These are phyloP conservation scores for Thunnus maccoyii DNA, from an alignment of 2,113 vertebrate species.

Conservation along the genomic window DNA sequence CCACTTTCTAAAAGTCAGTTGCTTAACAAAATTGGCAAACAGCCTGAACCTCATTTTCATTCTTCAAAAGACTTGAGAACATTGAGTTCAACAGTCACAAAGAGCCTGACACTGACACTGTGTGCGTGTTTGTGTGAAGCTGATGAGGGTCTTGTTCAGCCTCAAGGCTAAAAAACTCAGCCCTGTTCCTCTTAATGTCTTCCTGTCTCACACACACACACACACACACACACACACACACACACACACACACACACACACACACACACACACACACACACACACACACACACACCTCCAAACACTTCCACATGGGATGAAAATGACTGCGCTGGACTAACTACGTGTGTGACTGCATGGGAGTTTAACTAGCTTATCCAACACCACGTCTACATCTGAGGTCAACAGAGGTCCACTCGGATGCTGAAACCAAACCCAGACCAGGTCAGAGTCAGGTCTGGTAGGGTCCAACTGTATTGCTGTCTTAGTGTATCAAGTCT, in stretches of 20 bases:
- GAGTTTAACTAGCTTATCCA: neutral
- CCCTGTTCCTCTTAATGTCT: constrained; percentile 61
- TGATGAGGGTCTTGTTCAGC: constrained; percentile 54
- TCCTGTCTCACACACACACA: constrained; percentile 49
- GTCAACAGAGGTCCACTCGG: neutral
- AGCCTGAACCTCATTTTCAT: neutral
- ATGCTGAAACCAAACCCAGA: neutral
- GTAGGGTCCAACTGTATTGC: neutral
- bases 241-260: neutral
- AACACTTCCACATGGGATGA: constrained; percentile 62
- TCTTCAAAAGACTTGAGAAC: neutral
- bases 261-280: constrained; percentile 9
- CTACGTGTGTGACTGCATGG: neutral
- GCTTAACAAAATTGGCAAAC: neutral
- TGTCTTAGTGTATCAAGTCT: neutral
- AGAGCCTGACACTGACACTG: neutral
- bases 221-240: constrained; percentile 1
- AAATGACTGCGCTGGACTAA: constrained; percentile 1
- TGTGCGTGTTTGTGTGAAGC: neutral
- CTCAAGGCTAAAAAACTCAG: constrained; percentile 40
- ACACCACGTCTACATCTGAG: neutral
- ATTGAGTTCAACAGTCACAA: neutral
- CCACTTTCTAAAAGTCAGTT: too few species aligned
- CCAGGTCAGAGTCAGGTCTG: neutral
- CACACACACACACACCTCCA: constrained; percentile 33